Base-by-base conservation (phyloP, 2,888 invertebrate species). In the Lydus trimaculatus region DNA sequence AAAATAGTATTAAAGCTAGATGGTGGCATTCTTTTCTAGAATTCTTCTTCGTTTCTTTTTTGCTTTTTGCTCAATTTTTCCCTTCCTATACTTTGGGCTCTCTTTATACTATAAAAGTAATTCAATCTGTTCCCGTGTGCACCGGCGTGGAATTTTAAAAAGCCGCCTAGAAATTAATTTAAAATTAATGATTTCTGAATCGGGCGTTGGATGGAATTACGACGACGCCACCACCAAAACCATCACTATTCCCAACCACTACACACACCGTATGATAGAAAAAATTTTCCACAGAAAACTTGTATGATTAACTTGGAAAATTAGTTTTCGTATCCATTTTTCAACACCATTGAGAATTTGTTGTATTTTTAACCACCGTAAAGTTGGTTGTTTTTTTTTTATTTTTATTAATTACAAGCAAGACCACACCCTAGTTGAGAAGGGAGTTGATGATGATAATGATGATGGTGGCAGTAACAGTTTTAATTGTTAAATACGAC, bases 401-500 rank as follows among this genome's bases (percentile, higher is more conserved):
- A 9, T 9, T 48, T 43, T 20, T 8, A 20, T 48, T 20, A 48
- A 48, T 56, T 56, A 56, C 2, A 3, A 28, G 4, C 56, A 4
- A 52, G 48, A 9, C 52, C 52, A 52, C 52, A 52, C 52, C 52
- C 52, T 25, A 13, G 20, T 20, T 48, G 9, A 48, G 9, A 48
- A 20, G 48, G 23, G 52, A 52, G 23, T 52, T 52, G 23, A 25
- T 48, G 48, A 48, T 48, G 48, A 48, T 48, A 11, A 20, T 20
- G 20, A 48, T 48, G 20, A 48, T 48, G 20, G 9, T 48, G 52
- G 52, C 23, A 48, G 48, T 52, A 52, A 13, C 25, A 28, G 28
- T 56, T 56, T 76, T 80, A 80, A 80, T 81, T 80, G 79, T 80
- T 80, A 78, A 77, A 78, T 78, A 79, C 78, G 78, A 75, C 75